Base-by-base conservation (phyloP, 2,888 invertebrate species). In the Sinohyriopsis cumingii region DNA sequence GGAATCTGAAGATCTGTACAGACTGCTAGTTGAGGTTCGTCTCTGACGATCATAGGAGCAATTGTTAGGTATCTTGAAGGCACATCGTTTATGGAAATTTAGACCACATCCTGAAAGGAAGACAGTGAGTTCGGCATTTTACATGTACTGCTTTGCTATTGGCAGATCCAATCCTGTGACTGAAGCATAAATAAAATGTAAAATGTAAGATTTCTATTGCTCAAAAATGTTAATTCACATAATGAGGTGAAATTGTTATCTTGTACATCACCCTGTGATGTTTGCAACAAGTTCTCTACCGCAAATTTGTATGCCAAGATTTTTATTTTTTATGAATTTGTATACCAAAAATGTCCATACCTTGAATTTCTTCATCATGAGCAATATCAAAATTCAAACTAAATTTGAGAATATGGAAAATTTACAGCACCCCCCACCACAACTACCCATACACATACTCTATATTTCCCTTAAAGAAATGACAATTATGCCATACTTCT, bases 41-140 rank as follows among this genome's bases (percentile, higher is more conserved):
- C 81, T 71, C 68, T 91, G 90, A 19, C 91, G 86, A 54, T 91
- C 91, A 72, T 92, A 91, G 69, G 94, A 94, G 92, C 99, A 99
- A 92, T 99, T 98, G 89, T 98, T 98, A 64, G 99, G 99, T 78
- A 99, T 96, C 91, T 98, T 98, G 79, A 97, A 96, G 63, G 92
- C 92, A 88, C 93, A 99, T 65, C 99, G 93, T 91, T 99, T 99
- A 92, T 99, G 99, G 92, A 97, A 99, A 92, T 98, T 99, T 88
- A 96, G 93, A 20, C 97, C 96, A 92, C 99, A 99, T 81, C 98
- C 98, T 98, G 91, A 18, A 90, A 45, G 15, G 3, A 3, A 45
- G 45, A 2, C 3, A 45, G 3, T 84, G 73, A 73, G 22, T 45
- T 45, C 12, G 3, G 45, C 45, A 45, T 45, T 45, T 45, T 45